These are phyloP conservation scores for Leucophenga montana DNA, from an alignment of 2,888 invertebrate species.

Conservation along the genomic window DNA sequence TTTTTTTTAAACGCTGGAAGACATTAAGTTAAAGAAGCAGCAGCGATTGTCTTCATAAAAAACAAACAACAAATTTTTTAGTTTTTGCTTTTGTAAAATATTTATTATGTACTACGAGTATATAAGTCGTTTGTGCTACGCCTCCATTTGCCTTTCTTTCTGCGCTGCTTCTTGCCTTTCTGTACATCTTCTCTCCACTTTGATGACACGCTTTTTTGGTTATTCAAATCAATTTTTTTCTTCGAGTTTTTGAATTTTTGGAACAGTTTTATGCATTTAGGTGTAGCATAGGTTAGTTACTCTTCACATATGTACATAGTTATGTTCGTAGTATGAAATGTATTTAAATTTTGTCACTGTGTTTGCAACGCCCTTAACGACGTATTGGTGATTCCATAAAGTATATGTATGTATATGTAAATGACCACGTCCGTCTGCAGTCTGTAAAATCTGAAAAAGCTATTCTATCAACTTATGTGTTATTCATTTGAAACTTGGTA, in stretches of 20 bases:
- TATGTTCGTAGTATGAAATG: no score
- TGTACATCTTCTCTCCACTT: neutral
- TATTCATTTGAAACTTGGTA: no score
- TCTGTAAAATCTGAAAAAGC: no score
- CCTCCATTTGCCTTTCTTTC: neutral
- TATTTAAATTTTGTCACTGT: no score
- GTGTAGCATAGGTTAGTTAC: conserved; percentile 20
- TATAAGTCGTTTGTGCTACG: neutral
- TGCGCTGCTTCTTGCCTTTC: neutral
- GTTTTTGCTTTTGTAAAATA: neutral
- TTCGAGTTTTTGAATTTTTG: conserved; percentile 1
- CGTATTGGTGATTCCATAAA: no score
- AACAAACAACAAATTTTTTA: neutral
- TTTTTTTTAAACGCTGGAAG: neutral
- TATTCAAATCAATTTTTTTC: conserved; percentile 1
- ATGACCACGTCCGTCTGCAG: no score
- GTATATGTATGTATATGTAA: no score
- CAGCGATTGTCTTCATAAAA: neutral
- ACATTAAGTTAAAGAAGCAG: neutral
- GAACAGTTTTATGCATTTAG: conserved; percentile 9
- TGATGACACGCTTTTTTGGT: neutral
- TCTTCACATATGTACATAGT: neutral
- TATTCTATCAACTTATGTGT: no score
- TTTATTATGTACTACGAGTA: conserved; percentile 12
- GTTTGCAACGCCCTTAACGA: no score